Evolutionary conservation across 2,113 vertebrate genomes (phyloP), one percentile per base, ranked within the genome.

Genomic region (Odocoileus hemionus): DNA sequence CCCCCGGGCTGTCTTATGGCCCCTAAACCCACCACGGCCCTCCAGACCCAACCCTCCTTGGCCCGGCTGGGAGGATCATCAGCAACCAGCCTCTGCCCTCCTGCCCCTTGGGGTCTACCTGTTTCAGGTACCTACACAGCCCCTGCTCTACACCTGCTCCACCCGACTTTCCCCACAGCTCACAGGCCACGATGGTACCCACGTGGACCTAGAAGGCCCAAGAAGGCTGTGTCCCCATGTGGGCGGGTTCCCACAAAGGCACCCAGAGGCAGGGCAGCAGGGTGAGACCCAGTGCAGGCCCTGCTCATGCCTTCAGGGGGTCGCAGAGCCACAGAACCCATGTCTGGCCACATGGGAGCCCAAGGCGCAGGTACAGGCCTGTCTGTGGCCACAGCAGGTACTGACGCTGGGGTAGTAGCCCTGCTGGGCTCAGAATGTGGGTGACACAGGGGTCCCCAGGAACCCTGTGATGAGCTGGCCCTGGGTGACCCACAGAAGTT

Each of bases 41-140:
- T 25, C 33, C 33, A 87, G 60, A 43, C 19, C 33, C 17, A 7
- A 13, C 16, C 33, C 26, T 88, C 15, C 26, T 47, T 12, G 0
- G 30, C 26, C 39, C 0, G 1, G 1, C 17, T 17, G 2, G 43
- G 4, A 61, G 15, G 1, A 28, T 25, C 30, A 50, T 43, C 1
- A 7, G 14, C 23, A 33, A 90, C 19, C 39, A 13, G 43, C 43
- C 33, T 64, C 36, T 39, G 23, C 25, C 21, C 36, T 64, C 28
- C 28, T 16, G 74, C 21, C 67, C n/a, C 58, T 39, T 3, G 2
- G 8, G 79, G 86, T 96, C 89, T 78, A 70, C 91, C 76, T 5
- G 0, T 28, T 80, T 50, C 11, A 83, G 26, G 76, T 43, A 7
- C 26, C 45, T 16, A 17, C 26, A 28, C 7, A 50, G 78, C 28